Evolutionary conservation across 2,888 invertebrate species (phyloP).

Genomic region (Caenorhabditis virilis): DNA sequence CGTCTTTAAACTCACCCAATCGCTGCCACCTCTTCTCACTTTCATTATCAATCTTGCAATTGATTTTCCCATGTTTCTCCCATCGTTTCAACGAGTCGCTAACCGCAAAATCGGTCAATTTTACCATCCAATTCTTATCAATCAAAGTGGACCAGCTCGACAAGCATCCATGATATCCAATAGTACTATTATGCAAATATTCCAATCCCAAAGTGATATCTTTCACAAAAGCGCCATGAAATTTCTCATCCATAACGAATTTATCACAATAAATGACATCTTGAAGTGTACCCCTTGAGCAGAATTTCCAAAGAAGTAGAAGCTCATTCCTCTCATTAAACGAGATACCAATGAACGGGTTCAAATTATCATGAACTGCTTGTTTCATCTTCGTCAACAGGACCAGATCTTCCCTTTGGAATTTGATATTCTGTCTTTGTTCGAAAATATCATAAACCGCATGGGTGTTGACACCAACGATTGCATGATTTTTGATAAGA

Average conservation of each 20-base stretch:
- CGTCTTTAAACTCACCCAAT: constrained; percentile 11
- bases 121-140: constrained; percentile 52
- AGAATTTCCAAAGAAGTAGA: constrained; percentile 51
- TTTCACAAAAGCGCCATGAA: constrained; percentile 51
- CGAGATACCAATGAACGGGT: constrained; percentile 84
- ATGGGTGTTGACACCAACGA: constrained; percentile 58
- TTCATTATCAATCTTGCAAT: constrained; percentile 43
- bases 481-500: constrained; percentile 57
- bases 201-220: constrained; percentile 55
- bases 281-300: constrained; percentile 36
- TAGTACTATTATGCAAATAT: constrained; percentile 47
- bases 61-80: constrained; percentile 50
- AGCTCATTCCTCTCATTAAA: constrained; percentile 52
- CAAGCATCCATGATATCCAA: constrained; percentile 51
- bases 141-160: constrained; percentile 46
- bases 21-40: constrained; percentile 37
- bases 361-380: constrained; percentile 90
- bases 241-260: constrained; percentile 48
- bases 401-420: constrained; percentile 39
- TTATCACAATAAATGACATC: constrained; percentile 53
- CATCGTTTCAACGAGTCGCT: constrained; percentile 44
- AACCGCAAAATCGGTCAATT: constrained; percentile 50
- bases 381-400: constrained; percentile 76
- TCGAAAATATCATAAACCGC: constrained; percentile 44
- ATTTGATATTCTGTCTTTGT: constrained; percentile 41